Evolutionary conservation across 2,113 vertebrate genomes (phyloP).

Genomic region (Carassius auratus): DNA sequence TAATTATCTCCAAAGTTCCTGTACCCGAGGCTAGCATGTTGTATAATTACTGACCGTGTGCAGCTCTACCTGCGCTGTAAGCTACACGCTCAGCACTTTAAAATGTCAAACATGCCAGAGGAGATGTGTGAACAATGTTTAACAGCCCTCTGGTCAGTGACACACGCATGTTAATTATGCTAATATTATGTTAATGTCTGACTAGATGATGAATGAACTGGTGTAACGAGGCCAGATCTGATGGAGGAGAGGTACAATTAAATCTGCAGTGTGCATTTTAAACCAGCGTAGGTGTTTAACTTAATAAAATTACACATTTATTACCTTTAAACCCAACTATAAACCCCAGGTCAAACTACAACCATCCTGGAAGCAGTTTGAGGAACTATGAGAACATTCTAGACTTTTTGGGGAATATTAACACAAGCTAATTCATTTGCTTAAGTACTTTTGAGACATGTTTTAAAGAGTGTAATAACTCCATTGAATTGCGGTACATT

Average conservation of each 20-base stretch:
- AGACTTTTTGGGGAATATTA: not conserved
- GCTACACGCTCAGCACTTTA: constrained; percentile 42
- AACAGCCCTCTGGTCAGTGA: constrained; percentile 38
- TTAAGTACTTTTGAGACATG: not conserved
- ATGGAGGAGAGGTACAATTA: constrained; percentile 9
- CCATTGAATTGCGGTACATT: not conserved
- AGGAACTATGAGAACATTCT: not conserved
- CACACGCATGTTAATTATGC: constrained; percentile 28
- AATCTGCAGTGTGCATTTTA: not conserved
- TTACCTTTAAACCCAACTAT: not conserved
- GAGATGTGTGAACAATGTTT: constrained; percentile 40
- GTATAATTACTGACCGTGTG: constrained; percentile 38
- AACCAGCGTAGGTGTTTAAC: constrained; percentile 8
- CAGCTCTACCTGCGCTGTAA: constrained; percentile 21
- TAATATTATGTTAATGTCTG: constrained; percentile 31
- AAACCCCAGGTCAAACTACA: not conserved
- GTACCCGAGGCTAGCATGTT: constrained; percentile 20
- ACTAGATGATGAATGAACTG: constrained; percentile 1
- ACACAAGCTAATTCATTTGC: not conserved
- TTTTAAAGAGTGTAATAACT: constrained; percentile 10
- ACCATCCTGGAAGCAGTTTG: not conserved
- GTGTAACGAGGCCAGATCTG: not conserved
- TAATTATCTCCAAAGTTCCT: constrained; percentile 39
- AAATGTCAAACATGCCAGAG: constrained; percentile 52
- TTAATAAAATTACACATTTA: not conserved